A percentile compares a stretch with the other conserved stretches of the same genome.
These are phyloP conservation scores for Andrena cerasifolii DNA, from an alignment of 1,140 invertebrate species.

Conservation along the genomic window DNA sequence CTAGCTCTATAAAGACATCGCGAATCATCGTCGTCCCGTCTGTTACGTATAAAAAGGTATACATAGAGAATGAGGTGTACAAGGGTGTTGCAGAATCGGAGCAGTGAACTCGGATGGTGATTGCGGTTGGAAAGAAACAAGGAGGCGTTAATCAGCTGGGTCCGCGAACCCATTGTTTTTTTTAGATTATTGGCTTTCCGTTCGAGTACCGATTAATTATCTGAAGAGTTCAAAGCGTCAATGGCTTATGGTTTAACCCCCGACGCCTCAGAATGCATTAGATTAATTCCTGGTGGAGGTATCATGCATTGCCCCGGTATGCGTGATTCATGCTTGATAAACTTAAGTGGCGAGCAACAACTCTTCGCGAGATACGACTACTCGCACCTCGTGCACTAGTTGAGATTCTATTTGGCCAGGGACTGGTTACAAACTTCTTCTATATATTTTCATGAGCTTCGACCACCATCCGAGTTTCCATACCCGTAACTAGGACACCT, in stretches of 20 bases:
- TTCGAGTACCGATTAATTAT: conserved; percentile 18
- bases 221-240: conserved; percentile 31
- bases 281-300: conserved; percentile 12
- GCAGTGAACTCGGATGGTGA: neutral
- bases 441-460: no score
- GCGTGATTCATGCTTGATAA: neutral
- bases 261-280: conserved; percentile 26
- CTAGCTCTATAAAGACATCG: conserved; percentile 11
- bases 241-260: neutral
- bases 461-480: no score
- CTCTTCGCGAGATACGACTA: neutral
- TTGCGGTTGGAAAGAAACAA: neutral
- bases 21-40: conserved; percentile 8
- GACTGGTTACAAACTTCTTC: no score
- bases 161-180: neutral
- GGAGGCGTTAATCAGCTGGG: neutral
- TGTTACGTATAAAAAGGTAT: neutral
- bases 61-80: neutral
- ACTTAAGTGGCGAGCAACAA: neutral
- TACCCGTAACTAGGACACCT: neutral
- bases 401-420: no score
- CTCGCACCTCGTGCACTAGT: no score
- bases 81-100: neutral
- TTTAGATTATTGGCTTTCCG: neutral
- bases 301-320: neutral